Conservation (phyloP, 2,888 invertebrate genomes). For the Electrophaes corylata region DNA sequence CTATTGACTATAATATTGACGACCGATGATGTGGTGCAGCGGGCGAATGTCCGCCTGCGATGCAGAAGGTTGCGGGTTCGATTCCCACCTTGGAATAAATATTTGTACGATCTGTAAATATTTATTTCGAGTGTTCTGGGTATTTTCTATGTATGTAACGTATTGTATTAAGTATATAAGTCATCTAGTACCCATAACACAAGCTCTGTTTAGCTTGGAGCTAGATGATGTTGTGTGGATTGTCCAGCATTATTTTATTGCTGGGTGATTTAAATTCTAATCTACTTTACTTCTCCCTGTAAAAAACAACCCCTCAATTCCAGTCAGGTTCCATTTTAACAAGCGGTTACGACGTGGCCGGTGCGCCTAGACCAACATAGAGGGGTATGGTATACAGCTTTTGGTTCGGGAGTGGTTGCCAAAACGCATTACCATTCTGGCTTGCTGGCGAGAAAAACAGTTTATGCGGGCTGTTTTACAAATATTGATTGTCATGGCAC, state of each 20-base stretch:
- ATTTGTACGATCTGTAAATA: no score
- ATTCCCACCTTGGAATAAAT: no score
- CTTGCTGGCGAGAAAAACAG: slow-evolving; percentile 2
- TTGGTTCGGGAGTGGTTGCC: slow-evolving; percentile 5
- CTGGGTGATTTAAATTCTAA: background rate
- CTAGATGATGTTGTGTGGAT: no score
- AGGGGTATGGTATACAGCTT: background rate
- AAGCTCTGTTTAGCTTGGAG: no score
- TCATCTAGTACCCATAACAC: no score
- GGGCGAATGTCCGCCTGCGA: no score
- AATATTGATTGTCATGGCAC: background rate
- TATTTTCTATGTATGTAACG: no score
- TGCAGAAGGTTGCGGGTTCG: no score
- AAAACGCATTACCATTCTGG: slow-evolving; percentile 3
- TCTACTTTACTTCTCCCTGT: background rate
- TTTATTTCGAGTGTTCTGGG: no score
- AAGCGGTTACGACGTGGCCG: slow-evolving; percentile 1
- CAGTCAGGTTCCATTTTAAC: slow-evolving; percentile 1
- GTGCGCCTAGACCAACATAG: background rate
- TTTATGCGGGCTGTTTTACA: background rate
- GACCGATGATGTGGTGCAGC: no score
- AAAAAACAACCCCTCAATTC: background rate
- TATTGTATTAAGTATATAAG: no score
- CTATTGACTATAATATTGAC: background rate
- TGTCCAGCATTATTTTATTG: no score